These are phyloP conservation scores for Cephus pulcher DNA, from an alignment of 2,888 invertebrate species.

Conservation along the genomic window DNA sequence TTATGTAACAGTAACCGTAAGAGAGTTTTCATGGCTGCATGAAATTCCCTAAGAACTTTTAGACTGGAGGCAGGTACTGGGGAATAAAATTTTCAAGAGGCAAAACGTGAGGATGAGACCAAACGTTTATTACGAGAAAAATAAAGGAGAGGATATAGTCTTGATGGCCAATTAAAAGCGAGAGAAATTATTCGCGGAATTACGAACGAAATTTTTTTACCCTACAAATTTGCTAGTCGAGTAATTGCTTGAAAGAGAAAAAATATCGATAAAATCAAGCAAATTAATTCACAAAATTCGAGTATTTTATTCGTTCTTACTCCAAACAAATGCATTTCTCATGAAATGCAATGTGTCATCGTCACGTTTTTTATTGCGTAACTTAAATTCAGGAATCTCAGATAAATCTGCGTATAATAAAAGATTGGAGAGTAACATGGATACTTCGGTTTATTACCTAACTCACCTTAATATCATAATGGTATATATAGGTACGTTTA, in stretches of 20 bases:
- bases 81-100: neutral
- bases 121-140: neutral
- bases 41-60: neutral
- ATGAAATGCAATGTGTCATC: neutral
- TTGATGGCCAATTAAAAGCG: neutral
- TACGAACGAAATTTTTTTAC: neutral
- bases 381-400: neutral
- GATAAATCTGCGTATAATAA: neutral
- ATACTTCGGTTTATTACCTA: neutral
- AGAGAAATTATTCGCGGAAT: neutral
- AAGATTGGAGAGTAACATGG: neutral
- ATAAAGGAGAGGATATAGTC: neutral
- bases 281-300: neutral
- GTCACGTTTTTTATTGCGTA: neutral
- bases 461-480: neutral
- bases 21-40: neutral
- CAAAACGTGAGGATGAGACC: neutral
- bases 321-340: neutral
- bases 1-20: neutral
- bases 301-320: neutral
- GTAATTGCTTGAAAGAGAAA: neutral
- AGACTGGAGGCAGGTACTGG: neutral
- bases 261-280: neutral
- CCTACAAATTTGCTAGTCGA: neutral
- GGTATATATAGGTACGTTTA: neutral